These are phyloP conservation scores for Sycophila sp. DNA, from an alignment of 1,140 invertebrate species.

Conservation along the genomic window DNA sequence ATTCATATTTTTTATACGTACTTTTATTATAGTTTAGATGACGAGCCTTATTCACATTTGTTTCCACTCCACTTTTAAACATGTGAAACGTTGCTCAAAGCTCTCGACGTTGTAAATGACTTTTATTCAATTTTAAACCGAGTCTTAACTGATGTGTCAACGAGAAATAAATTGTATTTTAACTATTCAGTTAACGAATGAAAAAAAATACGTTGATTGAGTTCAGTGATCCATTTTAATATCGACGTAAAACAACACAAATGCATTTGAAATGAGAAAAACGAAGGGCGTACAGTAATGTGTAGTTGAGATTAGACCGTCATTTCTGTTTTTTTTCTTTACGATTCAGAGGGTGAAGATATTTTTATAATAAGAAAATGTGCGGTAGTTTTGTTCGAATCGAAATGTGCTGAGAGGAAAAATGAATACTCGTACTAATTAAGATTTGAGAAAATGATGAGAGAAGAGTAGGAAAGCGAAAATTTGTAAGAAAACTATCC, in stretches of 20 bases:
- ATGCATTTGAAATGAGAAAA: neutral
- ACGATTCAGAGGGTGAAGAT: slow-evolving; percentile 12
- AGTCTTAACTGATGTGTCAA: too few species aligned
- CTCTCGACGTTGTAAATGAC: too few species aligned
- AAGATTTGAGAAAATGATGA: too few species aligned
- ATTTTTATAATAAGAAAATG: slow-evolving; percentile 27
- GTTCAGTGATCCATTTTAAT: too few species aligned
- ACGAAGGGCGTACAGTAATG: slow-evolving; percentile 7
- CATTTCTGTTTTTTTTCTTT: slow-evolving; percentile 15
- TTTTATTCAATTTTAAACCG: too few species aligned
- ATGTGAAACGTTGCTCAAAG: too few species aligned
- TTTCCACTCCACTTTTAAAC: too few species aligned
- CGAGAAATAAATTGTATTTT: too few species aligned
- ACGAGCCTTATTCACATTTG: too few species aligned
- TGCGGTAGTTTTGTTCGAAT: slow-evolving; percentile 19
- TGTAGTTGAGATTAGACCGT: slow-evolving; percentile 30
- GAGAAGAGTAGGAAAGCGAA: neutral
- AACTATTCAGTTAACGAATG: too few species aligned
- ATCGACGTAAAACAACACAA: too few species aligned
- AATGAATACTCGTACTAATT: slow-evolving; percentile 28
- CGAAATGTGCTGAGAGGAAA: neutral
- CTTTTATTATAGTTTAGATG: neutral
- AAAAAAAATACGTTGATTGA: too few species aligned
- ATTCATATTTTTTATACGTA: slow-evolving; percentile 14
- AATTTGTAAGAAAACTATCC: neutral